These are phyloP conservation scores for Eueremaeus valkanovi DNA, from an alignment of 2,888 invertebrate species.

Conservation along the genomic window DNA sequence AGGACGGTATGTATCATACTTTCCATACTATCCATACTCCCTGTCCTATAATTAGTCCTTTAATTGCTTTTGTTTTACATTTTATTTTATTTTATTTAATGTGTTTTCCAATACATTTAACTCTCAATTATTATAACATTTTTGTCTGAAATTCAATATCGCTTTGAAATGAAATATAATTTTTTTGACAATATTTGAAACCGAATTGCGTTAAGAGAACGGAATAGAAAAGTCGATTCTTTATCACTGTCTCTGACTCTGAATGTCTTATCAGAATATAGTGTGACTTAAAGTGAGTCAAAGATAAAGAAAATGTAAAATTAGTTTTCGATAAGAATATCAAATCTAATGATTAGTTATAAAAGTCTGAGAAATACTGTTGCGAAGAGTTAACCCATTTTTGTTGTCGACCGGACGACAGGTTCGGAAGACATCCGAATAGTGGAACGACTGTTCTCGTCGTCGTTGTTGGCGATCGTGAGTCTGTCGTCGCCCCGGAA, in stretches of 20 bases:
- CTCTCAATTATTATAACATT: too few relatives aligned
- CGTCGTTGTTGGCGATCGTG: conserved; percentile 92
- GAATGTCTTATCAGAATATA: too few relatives aligned
- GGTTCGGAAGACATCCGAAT: conserved; percentile 63
- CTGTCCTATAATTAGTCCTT: not conserved
- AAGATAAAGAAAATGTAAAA: not conserved
- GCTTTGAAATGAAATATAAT: too few relatives aligned
- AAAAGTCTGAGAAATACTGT: not conserved
- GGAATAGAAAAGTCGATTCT: too few relatives aligned
- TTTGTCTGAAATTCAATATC: not conserved
- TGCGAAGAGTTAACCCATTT: not conserved
- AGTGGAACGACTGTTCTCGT: conserved; percentile 93
- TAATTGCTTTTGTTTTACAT: too few relatives aligned
- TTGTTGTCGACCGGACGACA: conserved; percentile 12
- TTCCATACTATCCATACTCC: too few relatives aligned
- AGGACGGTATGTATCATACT: conserved; percentile 66
- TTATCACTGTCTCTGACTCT: too few relatives aligned
- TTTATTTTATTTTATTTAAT: too few relatives aligned
- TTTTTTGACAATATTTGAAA: too few relatives aligned
- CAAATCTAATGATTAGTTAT: not conserved
- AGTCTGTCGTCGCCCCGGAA: conserved; percentile 83
- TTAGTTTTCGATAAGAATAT: not conserved
- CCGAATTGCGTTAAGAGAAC: too few relatives aligned
- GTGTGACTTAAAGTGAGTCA: too few relatives aligned
- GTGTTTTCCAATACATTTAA: too few relatives aligned